Conservation (phyloP, 2,888 invertebrate species). For the Leptopterna dolabrata region DNA sequence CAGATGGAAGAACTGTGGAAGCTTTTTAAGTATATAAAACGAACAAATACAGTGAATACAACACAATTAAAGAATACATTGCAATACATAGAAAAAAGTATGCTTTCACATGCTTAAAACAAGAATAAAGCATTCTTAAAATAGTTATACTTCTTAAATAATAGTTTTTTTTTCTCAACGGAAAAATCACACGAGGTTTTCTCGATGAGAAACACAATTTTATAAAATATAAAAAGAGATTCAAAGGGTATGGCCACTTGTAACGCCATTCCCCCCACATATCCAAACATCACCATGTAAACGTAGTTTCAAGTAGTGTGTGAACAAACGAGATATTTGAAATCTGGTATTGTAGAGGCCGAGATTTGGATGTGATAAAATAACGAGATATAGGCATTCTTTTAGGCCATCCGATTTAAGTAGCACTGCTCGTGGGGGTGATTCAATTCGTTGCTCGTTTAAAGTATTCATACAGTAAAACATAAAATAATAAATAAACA, state of each 20-base stretch:
- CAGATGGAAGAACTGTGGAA: not conserved
- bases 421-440: constrained; percentile 28
- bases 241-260: not conserved
- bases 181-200: not conserved
- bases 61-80: not conserved
- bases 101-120: not conserved
- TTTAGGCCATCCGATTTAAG: constrained; percentile 23
- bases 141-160: constrained; percentile 2
- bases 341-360: no score
- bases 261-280: not conserved
- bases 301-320: no score
- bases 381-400: not conserved
- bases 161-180: not conserved
- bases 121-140: not conserved
- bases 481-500: not conserved
- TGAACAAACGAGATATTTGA: no score
- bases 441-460: constrained; percentile 8
- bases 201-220: not conserved
- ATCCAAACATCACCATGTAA: no score
- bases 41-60: not conserved
- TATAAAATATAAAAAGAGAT: not conserved
- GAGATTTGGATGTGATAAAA: not conserved
- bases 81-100: not conserved
- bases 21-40: not conserved
- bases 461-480: not conserved